Evolutionary conservation across 2,888 invertebrate genomes (phyloP), one percentile per base, ranked within the genome.

Genomic region (Rotaria magnacalcarata): DNA sequence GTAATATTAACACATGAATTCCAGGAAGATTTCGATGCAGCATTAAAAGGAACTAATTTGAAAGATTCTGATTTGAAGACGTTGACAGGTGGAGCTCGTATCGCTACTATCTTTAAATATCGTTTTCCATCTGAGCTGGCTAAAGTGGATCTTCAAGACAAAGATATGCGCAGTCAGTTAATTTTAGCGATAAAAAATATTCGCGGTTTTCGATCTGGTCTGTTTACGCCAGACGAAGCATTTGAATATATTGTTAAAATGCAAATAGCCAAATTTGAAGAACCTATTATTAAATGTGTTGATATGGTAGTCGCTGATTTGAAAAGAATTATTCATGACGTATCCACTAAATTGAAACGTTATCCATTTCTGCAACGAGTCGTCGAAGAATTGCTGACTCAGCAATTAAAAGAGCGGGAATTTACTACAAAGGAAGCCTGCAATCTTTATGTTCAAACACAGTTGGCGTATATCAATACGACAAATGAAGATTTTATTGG

Each of bases 221-320:
- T 99, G 87, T 99, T 99, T 92, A 99, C 99, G 54, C 99, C 99
- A 14, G 99, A 99, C 92, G 97, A 98, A 97, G 99, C 99, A 86
- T 99, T 99, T 91, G 99, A 99, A 92, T 97, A 97, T 87, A 99
- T 99, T 90, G 99, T 99, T 75, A 99, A 99, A 92, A 96, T 96
- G 91, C 99, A 99, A 93, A 99, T 99, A 89, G 93, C 94, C 85
- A 94, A 96, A 89, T 93, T 98, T 90, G 96, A 96, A 92, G 97
- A 97, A 92, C 99, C 99, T 24, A 95, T 96, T 89, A 93, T 99
- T 88, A 99, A 98, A 91, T 99, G 98, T 93, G 96, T 97, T 84
- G 99, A 99, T 92, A 93, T 99, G 91, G 98, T 98, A 88, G 96
- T 98, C 85, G 94, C 94, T 89, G 99, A 99, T 92, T 93, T 99